Base-by-base conservation (phyloP, 2,888 invertebrate genomes). In the Trypoxylon attenuatum region DNA sequence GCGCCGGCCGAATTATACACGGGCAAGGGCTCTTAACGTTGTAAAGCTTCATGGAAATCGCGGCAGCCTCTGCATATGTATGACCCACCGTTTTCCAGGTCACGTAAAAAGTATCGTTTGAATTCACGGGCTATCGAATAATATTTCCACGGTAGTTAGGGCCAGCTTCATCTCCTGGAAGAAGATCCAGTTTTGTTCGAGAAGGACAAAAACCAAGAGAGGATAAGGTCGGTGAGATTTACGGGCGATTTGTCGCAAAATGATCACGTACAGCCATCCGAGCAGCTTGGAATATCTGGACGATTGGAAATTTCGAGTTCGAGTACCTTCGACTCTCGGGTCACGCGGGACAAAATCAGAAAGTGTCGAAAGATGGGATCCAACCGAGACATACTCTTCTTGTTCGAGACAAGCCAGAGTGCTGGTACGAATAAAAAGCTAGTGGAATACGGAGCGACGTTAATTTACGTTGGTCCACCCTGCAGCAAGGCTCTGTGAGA, bases 401-500 rank as follows among this genome's bases (percentile, higher is more conserved):
- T n/a, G n/a, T n/a, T n/a, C n/a, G n/a, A n/a, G n/a, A n/a, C n/a
- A n/a, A n/a, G n/a, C n/a, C n/a, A n/a, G n/a, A n/a, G n/a, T n/a
- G n/a, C 16, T 42, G 68, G 50, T 41, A 39, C 53, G 50, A 18
- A 49, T 41, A 42, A 42, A 19, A 25, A 27, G 10, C 19, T 19
- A 55, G 19, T 25, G 46, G 57, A 27, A 47, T 33, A 49, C 25
- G 46, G 58, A 45, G 23, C 59, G 55, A 66, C 75, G 76, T 73
- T 82, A 79, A 81, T 80, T 76, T 78, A 70, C 70, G 74, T 68
- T 73, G 66, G 71, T 55, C 63, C 66, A 73, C 62, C 59, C 62
- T 49, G 68, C 76, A 78, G 77, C 71, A 71, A 72, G 76, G 77
- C 77, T 76, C 60, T 39, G 68, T 58, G 62, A 71, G 68, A 63